Evolutionary conservation across 2,113 vertebrate genomes (phyloP), one percentile per base, ranked within the genome.

Genomic region (Dromiciops gliroides): DNA sequence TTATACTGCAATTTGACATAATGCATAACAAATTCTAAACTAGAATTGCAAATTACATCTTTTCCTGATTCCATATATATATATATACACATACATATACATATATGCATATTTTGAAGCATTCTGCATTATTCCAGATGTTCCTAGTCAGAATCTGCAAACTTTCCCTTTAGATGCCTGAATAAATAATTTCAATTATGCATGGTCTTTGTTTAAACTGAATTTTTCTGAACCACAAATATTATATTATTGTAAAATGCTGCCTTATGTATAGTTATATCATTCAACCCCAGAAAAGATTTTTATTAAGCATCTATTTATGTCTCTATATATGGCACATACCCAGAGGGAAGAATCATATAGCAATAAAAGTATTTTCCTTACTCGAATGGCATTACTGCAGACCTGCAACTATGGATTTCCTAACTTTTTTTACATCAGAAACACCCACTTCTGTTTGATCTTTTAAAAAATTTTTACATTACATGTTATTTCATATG

Each of bases 381-480:
- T 19, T 92, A 89, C 53, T 93, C 3, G 53, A 94, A 24, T 89
- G 0, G 48, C 95, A 96, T 94, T 93, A 93, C 0, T 94, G 23
- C 93, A 47, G 2, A 92, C 50, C 94, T 95, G 94, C 23, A 93
- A 90, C n/a, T 96, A 44, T 92, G 25, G 90, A 44, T 89, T 1
- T 90, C 37, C 2, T 83, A 50, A 91, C 48, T 94, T 92, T 50
- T 50, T 91, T 12, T 67, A 1, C 48, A 49, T 31, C 94, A 95
- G 31, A 14, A 94, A 75, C 3, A 93, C 48, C 47, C 94, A 92
- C 7, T 93, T 90, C 91, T 93, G 89, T 28, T 50, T 95, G 25
- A 83, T 89, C 52, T 95, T 96, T 97, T 94, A 50, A n/a, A n/a
- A n/a, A n/a, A 89, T 92, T 95, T 94, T 37, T 96, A 11, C 95